These are phyloP conservation scores for Labeo rohita DNA, from an alignment of 2,113 vertebrate genomes.

Conservation along the genomic window DNA sequence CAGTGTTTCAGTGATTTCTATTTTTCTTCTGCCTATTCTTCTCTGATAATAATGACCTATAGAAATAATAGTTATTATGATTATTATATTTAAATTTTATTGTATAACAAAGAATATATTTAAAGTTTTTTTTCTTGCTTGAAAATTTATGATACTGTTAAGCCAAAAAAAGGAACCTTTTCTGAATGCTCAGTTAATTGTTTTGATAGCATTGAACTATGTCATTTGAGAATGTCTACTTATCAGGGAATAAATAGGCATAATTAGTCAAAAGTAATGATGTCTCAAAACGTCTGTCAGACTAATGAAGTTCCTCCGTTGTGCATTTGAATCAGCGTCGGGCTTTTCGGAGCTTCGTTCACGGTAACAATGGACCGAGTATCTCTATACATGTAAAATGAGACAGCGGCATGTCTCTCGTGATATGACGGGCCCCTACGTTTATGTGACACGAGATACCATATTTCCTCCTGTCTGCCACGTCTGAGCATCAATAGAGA, in stretches of 20 bases:
- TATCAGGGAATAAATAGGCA: neutral
- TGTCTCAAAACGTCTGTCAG: neutral
- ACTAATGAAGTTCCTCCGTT: neutral
- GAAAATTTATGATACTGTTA: neutral
- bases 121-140: neutral
- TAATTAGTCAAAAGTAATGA: neutral
- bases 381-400: conserved; percentile 21
- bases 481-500: conserved; percentile 37
- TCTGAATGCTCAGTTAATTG: neutral
- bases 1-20: neutral
- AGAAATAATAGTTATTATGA: neutral
- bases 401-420: conserved; percentile 1
- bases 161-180: neutral
- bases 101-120: neutral
- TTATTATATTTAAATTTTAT: neutral
- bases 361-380: neutral
- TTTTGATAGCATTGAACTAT: neutral
- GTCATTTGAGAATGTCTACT: neutral
- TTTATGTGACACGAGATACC: conserved; percentile 50
- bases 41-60: neutral
- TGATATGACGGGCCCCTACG: conserved; percentile 33
- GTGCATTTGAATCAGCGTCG: neutral
- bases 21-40: neutral
- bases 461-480: conserved; percentile 36
- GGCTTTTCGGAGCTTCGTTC: neutral